phyloP scores from a whole-genome alignment of 1,140 invertebrate genomes.

The Nebria ingens region DNA sequence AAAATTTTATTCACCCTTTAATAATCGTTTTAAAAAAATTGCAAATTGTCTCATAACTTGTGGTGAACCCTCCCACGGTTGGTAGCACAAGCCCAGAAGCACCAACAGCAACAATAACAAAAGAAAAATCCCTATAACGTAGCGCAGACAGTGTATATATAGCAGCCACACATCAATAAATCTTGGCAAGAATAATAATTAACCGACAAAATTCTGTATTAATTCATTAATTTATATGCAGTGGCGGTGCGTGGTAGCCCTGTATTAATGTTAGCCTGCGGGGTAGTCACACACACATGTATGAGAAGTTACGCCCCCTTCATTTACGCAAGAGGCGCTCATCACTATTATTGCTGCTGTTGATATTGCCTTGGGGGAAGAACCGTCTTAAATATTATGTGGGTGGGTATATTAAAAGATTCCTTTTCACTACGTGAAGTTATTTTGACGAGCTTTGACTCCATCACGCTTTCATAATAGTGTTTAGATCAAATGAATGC shows the following conservation, averaged over 20 bases:
- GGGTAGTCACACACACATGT: neutral
- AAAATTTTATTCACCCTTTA: too few relatives aligned
- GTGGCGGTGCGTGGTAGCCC: neutral
- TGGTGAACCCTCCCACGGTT: neutral
- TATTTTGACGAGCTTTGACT: conserved; percentile 1
- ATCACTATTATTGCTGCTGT: neutral
- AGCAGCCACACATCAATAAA: neutral
- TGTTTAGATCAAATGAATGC: too few relatives aligned
- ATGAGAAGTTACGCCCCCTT: neutral
- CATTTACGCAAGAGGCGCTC: conserved; percentile 1
- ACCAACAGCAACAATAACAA: neutral
- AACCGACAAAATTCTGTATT: conserved; percentile 7
- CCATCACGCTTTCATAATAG: too few relatives aligned
- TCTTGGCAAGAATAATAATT: conserved; percentile 5
- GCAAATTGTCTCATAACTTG: neutral
- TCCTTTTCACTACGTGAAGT: neutral
- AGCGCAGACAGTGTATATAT: neutral
- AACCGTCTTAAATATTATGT: neutral
- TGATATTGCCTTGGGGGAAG: neutral
- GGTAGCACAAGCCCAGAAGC: too few relatives aligned
- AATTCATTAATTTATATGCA: conserved; percentile 10
- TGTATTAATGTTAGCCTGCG: neutral
- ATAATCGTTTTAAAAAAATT: too few relatives aligned
- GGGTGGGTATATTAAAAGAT: neutral
- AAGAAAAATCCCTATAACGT: neutral